Base-by-base conservation (phyloP, 2,797 vertebrate species). In the Morelia viridis region DNA sequence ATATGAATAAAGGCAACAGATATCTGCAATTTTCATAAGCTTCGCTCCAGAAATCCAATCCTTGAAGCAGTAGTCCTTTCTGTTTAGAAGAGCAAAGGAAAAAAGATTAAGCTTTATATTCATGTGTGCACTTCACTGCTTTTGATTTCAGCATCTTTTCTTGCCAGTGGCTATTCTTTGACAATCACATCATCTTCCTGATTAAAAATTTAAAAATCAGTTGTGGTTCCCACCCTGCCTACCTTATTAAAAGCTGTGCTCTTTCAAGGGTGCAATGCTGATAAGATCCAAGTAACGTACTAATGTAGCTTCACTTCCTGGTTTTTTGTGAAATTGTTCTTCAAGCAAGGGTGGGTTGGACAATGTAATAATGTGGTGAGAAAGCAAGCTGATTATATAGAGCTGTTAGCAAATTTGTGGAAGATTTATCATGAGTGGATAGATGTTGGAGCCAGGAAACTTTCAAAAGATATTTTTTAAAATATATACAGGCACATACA, bases 191-290 rank as follows among this genome's bases (percentile, higher is more conserved):
- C n/a, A 96, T 89, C 95, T 97, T 93, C 96, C 93, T 96, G 94
- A 91, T 89, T 97, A 97, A 97, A 97, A 97, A 97, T 95, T n/a
- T 57, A 57, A 97, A 97, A 96, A 96, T 95, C 95, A 95, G 93
- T 96, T 96, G 94, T 96, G 93, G 95, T 95, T 94, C 50, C 61
- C 60, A n/a, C 28, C 41, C 57, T 11, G 12, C 19, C 96, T 93
- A 96, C 95, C 95, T 95, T 95, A 96, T 96, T 96, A 96, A 96
- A 94, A 91, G 1, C 89, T 86, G 56, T 85, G 89, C 91, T 95
- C 64, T 96, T 95, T 96, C 94, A 91, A 0, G 92, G 92, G 85
- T 31, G 92, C 93, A 85, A 94, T 0, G 46, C 94, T 93, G 94
- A 94, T 95, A 95, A 96, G 56, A 85, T 68, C 76, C 31, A 65